These are phyloP conservation scores for Leptopilina myrica DNA, from an alignment of 2,888 invertebrate genomes.

Conservation along the genomic window DNA sequence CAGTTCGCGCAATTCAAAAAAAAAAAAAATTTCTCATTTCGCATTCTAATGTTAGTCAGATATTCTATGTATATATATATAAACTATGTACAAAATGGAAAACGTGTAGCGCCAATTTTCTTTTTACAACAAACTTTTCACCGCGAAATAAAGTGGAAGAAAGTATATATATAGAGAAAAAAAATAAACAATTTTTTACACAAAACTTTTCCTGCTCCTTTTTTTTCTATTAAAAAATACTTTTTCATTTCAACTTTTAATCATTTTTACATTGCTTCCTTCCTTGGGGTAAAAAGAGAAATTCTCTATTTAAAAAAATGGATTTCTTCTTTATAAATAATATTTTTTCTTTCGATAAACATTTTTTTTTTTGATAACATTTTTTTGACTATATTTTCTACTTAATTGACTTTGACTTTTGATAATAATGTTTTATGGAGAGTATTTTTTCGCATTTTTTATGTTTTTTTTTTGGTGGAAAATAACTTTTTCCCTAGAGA, in stretches of 20 bases:
- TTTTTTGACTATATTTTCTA: too few relatives aligned
- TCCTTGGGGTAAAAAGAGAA: too few relatives aligned
- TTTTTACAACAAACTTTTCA: slow-evolving; percentile 34
- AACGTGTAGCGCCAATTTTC: slow-evolving; percentile 38
- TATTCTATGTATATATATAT: background rate
- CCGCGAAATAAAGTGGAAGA: background rate
- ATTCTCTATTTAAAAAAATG: too few relatives aligned
- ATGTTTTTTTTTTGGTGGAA: background rate
- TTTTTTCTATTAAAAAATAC: background rate
- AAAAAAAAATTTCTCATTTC: slow-evolving; percentile 24
- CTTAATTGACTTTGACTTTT: too few relatives aligned
- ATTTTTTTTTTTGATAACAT: too few relatives aligned
- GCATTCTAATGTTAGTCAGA: slow-evolving; percentile 29
- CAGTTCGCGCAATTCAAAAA: slow-evolving; percentile 13
- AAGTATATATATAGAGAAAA: too few relatives aligned
- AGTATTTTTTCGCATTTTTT: background rate
- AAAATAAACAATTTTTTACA: background rate
- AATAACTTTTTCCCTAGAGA: background rate
- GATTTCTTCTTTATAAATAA: too few relatives aligned
- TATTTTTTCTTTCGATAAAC: too few relatives aligned
- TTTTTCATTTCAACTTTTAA: too few relatives aligned
- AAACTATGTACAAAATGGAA: slow-evolving; percentile 5
- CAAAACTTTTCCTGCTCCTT: background rate
- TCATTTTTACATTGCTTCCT: too few relatives aligned
- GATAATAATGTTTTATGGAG: too few relatives aligned